phyloP scores from a whole-genome alignment of 2,113 vertebrate genomes.

The Callorhinus ursinus region DNA sequence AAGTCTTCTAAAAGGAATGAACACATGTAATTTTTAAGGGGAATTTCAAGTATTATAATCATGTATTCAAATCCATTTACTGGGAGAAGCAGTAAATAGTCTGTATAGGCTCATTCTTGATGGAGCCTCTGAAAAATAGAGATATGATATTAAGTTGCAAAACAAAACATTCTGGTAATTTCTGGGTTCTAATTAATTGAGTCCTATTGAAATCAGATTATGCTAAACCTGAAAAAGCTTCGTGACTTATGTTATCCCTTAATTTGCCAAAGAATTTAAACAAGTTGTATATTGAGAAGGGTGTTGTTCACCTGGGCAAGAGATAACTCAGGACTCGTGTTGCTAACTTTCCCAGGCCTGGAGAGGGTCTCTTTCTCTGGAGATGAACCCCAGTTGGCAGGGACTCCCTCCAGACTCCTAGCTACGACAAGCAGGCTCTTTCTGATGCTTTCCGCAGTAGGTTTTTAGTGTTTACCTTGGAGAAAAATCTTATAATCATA shows the following conservation, averaged over 20 bases:
- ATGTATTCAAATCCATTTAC: neutral
- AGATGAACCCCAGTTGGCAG: neutral
- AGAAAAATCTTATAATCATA: neutral
- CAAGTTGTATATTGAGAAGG: neutral
- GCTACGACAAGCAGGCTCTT: neutral
- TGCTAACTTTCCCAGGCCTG: neutral
- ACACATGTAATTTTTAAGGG: neutral
- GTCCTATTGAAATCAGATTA: neutral
- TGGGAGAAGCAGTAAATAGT: neutral
- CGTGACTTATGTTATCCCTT: neutral
- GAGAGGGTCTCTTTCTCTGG: neutral
- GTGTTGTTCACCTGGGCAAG: neutral
- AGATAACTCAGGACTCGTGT: neutral
- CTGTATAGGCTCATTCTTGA: neutral
- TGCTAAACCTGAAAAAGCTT: neutral
- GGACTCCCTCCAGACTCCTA: neutral
- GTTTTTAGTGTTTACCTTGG: neutral
- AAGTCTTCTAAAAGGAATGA: neutral
- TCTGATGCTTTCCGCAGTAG: neutral
- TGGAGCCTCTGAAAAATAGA: neutral
- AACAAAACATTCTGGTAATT: neutral
- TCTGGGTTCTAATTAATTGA: neutral
- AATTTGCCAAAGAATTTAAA: neutral
- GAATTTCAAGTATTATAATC: neutral
- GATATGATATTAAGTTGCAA: neutral